phyloP scores from a whole-genome alignment of 2,113 vertebrate species.

The Rafetus swinhoei region DNA sequence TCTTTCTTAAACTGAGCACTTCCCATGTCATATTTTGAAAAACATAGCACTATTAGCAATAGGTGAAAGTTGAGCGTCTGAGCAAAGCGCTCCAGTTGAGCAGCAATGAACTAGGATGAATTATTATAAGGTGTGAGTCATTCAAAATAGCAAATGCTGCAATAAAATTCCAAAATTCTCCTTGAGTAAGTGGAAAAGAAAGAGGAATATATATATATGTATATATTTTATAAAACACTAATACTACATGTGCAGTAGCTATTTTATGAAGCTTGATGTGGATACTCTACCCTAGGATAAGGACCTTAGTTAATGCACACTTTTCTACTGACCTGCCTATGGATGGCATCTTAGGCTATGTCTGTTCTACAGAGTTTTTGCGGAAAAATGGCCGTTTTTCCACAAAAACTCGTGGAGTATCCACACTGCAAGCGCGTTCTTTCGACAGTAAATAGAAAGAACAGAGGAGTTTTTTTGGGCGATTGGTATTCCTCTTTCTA shows the following conservation, averaged over 20 bases:
- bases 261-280: not conserved
- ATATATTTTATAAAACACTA: not conserved
- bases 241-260: not conserved
- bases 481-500: too few species aligned
- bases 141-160: not conserved
- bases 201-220: not conserved
- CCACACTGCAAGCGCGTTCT: too few species aligned
- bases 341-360: not conserved
- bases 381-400: too few species aligned
- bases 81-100: not conserved
- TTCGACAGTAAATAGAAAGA: too few species aligned
- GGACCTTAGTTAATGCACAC: not conserved
- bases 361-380: too few species aligned
- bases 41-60: not conserved
- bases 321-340: not conserved
- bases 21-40: not conserved
- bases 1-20: not conserved
- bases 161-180: not conserved
- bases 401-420: too few species aligned
- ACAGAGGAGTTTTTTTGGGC: too few species aligned
- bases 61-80: not conserved
- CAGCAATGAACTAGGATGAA: not conserved
- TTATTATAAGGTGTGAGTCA: not conserved
- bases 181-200: not conserved
- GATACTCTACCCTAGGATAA: not conserved